Evolutionary conservation across 1,140 invertebrate genomes (phyloP), one percentile per base, ranked within the genome.

Genomic region (Marisa cornuarietis): DNA sequence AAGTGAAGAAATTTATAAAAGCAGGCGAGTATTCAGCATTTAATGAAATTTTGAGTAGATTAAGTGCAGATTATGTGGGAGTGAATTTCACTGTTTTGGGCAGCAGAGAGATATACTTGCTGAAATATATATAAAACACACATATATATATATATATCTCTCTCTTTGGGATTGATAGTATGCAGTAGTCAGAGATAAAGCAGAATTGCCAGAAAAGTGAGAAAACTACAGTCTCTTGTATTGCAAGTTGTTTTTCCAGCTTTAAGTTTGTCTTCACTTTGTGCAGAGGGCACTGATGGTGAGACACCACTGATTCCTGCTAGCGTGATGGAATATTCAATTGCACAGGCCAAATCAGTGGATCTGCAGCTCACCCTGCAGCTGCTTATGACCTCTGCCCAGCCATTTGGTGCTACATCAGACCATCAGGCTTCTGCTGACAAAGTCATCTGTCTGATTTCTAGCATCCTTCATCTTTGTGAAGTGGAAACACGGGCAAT

Each of bases 261-360:
- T 13, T 54, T 52, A n/a, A 52, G 11, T 54, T 81, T 18, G 16
- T 58, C 16, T 58, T 58, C 54, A 89, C 91, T 95, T 3, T 88
- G 96, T 71, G 93, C 94, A 68, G 93, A 95, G 90, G 94, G 95
- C 79, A 93, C 92, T 79, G 94, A 95, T 74, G 95, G 95, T 0
- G 96, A 97, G 89, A 94, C 93, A 7, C 93, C 94, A 11, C 91
- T 95, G 83, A 95, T 97, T 84, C 96, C 96, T 1, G 86, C 93
- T 0, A 94, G 95, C 88, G 93, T 97, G 71, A 95, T 95, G 87
- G 90, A 92, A 42, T 94, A 94, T 90, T 95, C 94, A 81, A 92
- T 95, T 51, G 88, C 92, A 78, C 92, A 94, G 85, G 86, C 89
- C 14, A 90, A 92, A 78, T 91, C 91, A 76, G 91, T 92, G 31